phyloP scores from a whole-genome alignment of 2,113 vertebrate species.

The Toxotes jaculatrix region DNA sequence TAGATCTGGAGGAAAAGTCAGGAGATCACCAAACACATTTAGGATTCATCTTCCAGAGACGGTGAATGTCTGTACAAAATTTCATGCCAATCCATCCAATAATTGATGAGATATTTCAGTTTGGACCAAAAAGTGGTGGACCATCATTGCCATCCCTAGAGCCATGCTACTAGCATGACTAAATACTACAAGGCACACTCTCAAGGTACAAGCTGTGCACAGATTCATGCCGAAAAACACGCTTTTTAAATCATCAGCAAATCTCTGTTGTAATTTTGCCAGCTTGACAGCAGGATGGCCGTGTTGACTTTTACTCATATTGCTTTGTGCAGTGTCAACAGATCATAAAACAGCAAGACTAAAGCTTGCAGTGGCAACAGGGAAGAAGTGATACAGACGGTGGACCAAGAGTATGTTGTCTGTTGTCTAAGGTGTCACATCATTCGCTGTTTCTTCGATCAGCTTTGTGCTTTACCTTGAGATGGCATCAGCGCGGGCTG shows the following conservation, averaged over 20 bases:
- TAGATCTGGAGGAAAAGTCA: not conserved
- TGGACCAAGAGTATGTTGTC: not conserved
- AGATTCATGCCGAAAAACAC: slow-evolving; percentile 2
- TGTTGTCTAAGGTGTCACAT: not conserved
- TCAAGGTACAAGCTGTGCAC: slow-evolving; percentile 1
- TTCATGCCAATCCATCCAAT: not conserved
- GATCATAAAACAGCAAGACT: slow-evolving; percentile 12
- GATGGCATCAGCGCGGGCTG: slow-evolving; percentile 11
- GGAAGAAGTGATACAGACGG: not conserved
- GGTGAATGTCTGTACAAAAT: not conserved
- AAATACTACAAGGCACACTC: not conserved
- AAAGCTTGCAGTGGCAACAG: not conserved
- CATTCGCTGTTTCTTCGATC: slow-evolving; percentile 1
- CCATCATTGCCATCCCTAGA: not conserved
- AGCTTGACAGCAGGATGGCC: slow-evolving; percentile 27
- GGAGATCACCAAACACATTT: not conserved
- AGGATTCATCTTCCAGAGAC: not conserved
- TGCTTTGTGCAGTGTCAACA: slow-evolving; percentile 32
- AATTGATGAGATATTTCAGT: not conserved
- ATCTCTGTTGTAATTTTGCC: slow-evolving; percentile 21
- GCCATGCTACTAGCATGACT: not conserved
- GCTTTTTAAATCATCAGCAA: slow-evolving; percentile 16
- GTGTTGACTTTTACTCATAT: slow-evolving; percentile 24
- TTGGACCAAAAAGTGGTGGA: not conserved
- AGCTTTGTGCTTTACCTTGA: slow-evolving; percentile 15